Conservation (phyloP, 2,888 invertebrate genomes). For the Lithophane leautieri region DNA sequence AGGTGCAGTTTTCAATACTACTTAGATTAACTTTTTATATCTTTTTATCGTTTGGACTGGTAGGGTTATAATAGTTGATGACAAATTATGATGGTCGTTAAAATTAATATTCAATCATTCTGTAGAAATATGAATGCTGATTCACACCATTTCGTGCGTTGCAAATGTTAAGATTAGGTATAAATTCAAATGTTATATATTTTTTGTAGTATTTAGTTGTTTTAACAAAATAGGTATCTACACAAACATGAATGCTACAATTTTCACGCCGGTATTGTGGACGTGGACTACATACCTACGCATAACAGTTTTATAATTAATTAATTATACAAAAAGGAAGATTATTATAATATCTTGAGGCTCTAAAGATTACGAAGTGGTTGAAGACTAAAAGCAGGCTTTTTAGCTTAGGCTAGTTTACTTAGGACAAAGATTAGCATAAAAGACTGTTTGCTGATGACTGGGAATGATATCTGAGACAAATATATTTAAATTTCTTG, state of each 20-base stretch:
- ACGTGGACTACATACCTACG: neutral
- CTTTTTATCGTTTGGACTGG: conserved; percentile 35
- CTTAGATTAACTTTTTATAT: conserved; percentile 48
- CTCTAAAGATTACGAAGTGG: conserved; percentile 33
- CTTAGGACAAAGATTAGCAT: conserved; percentile 52
- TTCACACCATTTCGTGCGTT: conserved; percentile 6
- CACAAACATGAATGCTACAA: neutral
- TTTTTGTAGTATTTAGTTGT: neutral
- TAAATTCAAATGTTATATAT: neutral
- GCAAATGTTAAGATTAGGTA: neutral
- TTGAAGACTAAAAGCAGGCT: conserved; percentile 23
- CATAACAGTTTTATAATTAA: neutral
- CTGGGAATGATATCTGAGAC: neutral
- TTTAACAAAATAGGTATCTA: neutral
- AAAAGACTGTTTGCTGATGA: conserved; percentile 37
- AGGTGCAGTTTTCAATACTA: conserved; percentile 55
- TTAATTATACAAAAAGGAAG: conserved; percentile 40
- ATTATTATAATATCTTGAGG: conserved; percentile 19
- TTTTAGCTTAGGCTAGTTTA: conserved; percentile 45
- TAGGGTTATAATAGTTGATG: conserved; percentile 44
- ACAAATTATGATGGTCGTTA: conserved; percentile 49
- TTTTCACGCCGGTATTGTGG: neutral
- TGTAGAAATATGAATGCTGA: neutral
- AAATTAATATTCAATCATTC: conserved; percentile 40
- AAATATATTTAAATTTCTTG: conserved; percentile 26